A percentile compares a stretch with the other conserved stretches of the same genome.
Conservation (phyloP, 2,888 invertebrate genomes). For the Orthosia gracilis region DNA sequence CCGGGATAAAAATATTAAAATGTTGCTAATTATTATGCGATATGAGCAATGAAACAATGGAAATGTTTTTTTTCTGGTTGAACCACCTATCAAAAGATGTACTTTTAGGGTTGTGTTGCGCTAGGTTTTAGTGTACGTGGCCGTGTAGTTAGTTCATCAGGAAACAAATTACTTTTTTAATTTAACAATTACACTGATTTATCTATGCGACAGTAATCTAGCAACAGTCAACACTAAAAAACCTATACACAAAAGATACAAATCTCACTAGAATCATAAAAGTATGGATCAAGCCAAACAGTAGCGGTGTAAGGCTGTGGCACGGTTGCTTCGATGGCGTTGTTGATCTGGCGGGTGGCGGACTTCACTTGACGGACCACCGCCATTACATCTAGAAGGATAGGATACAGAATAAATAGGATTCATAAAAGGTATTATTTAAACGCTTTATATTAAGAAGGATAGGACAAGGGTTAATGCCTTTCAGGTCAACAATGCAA, state of each 20-base stretch:
- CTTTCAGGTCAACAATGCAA: no score
- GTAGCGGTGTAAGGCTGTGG: slow-evolving; percentile 49
- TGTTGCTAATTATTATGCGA: no score
- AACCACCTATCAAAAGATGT: no score
- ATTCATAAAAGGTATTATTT: no score
- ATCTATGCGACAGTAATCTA: background rate
- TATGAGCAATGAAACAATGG: no score
- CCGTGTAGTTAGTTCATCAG: no score
- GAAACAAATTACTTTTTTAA: background rate
- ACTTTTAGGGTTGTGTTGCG: no score
- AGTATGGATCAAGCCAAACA: slow-evolving; percentile 81
- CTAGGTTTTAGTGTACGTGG: no score
- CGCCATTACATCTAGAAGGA: background rate
- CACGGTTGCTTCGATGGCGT: slow-evolving; percentile 54
- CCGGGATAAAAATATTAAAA: no score
- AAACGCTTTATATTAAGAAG: no score
- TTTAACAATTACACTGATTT: background rate
- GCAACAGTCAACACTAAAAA: background rate
- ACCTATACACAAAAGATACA: background rate
- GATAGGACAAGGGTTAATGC: no score
- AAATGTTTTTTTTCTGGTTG: no score
- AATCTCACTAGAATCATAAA: slow-evolving; percentile 85
- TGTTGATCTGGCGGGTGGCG: slow-evolving; percentile 42
- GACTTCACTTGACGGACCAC: slow-evolving; percentile 75
- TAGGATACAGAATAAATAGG: background rate